These are phyloP conservation scores for Meandrusa payeni DNA, from an alignment of 2,888 invertebrate genomes.

Conservation along the genomic window DNA sequence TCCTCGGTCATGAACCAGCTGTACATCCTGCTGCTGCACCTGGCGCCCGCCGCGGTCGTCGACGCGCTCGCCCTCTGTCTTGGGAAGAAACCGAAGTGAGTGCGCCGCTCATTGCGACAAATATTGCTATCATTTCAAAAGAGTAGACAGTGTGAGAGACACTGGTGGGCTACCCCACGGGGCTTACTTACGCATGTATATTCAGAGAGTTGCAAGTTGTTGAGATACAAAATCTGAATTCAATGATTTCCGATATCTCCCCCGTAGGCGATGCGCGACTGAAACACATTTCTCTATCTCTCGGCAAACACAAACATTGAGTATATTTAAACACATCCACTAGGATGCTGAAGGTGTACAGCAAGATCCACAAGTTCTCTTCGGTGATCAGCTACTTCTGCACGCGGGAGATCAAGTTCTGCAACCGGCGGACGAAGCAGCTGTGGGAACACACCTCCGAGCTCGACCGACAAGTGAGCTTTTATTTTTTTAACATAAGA, in stretches of 20 bases:
- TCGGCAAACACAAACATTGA: not conserved
- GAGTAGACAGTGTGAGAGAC: too few relatives aligned
- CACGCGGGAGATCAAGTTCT: constrained; percentile 86
- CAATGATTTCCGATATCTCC: too few relatives aligned
- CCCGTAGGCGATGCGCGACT: too few relatives aligned
- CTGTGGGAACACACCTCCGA: constrained; percentile 74
- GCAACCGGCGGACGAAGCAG: constrained; percentile 81
- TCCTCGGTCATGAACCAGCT: constrained; percentile 73
- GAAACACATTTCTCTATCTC: too few relatives aligned
- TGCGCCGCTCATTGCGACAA: constrained; percentile 26
- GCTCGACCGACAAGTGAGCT: constrained; percentile 52
- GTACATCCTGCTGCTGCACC: constrained; percentile 84
- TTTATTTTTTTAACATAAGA: too few relatives aligned
- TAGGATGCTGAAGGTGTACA: constrained; percentile 89
- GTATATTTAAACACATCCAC: too few relatives aligned
- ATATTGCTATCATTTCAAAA: too few relatives aligned
- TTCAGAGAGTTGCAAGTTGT: too few relatives aligned
- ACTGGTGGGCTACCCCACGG: too few relatives aligned
- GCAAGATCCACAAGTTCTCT: constrained; percentile 89
- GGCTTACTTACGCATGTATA: too few relatives aligned
- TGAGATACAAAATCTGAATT: too few relatives aligned
- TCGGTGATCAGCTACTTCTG: constrained; percentile 88
- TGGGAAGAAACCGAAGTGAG: constrained; percentile 85
- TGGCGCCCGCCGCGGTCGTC: constrained; percentile 85
- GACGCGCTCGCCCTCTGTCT: constrained; percentile 82